Evolutionary conservation across 1,140 invertebrate species (phyloP), one percentile per base, ranked within the genome.

Genomic region (Nomia melanderi): DNA sequence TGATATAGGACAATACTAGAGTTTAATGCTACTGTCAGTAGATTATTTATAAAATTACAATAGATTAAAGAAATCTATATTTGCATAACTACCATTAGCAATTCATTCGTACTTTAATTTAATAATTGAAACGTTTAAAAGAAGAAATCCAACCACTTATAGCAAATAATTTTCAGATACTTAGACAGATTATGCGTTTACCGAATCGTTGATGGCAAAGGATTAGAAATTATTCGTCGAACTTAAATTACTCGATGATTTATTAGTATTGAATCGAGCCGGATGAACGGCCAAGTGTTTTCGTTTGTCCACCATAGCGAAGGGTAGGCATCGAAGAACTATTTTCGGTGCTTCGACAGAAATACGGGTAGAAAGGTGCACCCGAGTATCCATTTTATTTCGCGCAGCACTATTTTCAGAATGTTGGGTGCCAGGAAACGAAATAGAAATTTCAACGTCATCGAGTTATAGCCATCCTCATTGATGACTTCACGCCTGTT

Each of bases 381-480:
- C 41, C 47, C 60, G 65, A 70, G 75, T 70, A 69, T 83, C 69
- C 79, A 81, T 72, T 77, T 81, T 85, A 85, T 85, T 85, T 81
- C 81, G 70, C 63, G 67, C 50, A 66, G 25, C 62, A 76, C 82
- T 85, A 85, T 85, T 85, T 79, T 85, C 67, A 72, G 82, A 81
- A 76, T 79, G 71, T 50, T 77, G 70, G 72, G 71, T 85, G 82
- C 82, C 79, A 80, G 79, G 41, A 53, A 81, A 57, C 62, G 67
- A 84, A 85, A 85, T 84, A 84, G 82, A 84, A 67, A 63, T 84
- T 79, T 84, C 57, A 76, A 47, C 83, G 82, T 85, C 83, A 84
- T 82, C 69, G 66, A 53, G 78, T 71, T 72, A 81, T 83, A 82
- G 67, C 77, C 81, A 79, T 83, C 83, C 81, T 78, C 82, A 85